A percentile compares a stretch with the other conserved stretches of the same genome.
Conservation (phyloP, 37 sponge, comb jelly and placozoan genomes). For the Cladorhizidae sp. region DNA sequence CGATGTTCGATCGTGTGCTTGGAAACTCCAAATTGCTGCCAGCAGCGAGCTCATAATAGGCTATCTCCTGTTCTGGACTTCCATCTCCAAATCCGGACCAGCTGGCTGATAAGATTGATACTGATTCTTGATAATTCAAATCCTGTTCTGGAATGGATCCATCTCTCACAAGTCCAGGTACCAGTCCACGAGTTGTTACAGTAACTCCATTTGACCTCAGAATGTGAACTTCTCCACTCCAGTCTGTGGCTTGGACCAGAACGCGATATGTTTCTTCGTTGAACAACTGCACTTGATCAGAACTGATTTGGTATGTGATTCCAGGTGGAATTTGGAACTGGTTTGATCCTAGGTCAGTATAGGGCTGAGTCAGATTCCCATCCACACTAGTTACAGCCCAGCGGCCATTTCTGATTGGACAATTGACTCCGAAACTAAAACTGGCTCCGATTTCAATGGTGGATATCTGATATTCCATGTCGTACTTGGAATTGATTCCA, state of each 20-base stretch:
- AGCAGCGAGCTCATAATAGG: slow-evolving; percentile 70
- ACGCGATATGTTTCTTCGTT: slow-evolving; percentile 74
- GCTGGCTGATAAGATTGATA: slow-evolving; percentile 40
- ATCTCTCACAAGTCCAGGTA: slow-evolving; percentile 66
- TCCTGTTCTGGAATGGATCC: slow-evolving; percentile 64
- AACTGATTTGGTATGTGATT: slow-evolving; percentile 36
- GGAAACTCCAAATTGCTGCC: slow-evolving; percentile 66
- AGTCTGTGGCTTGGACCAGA: slow-evolving; percentile 60
- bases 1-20: slow-evolving; percentile 71
- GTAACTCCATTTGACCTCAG: slow-evolving; percentile 55
- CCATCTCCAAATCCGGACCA: slow-evolving; percentile 80
- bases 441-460: slow-evolving; percentile 30
- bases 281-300: slow-evolving; percentile 55
- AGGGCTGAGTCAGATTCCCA: slow-evolving; percentile 44
- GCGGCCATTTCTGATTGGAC: slow-evolving; percentile 42
- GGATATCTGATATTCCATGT: slow-evolving; percentile 70
- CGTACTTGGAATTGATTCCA: slow-evolving; percentile 33
- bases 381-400: slow-evolving; percentile 75
- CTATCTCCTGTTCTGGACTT: slow-evolving; percentile 59
- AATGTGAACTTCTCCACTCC: slow-evolving; percentile 38
- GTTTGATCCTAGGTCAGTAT: slow-evolving; percentile 6
- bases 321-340: neutral
- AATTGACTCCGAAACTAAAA: slow-evolving; percentile 47
- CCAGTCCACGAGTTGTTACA: slow-evolving; percentile 53
- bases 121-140: slow-evolving; percentile 75